A percentile compares a stretch with the other conserved stretches of the same genome.
phyloP scores from a whole-genome alignment of 2,113 vertebrate genomes.

The Lepus timidus region DNA sequence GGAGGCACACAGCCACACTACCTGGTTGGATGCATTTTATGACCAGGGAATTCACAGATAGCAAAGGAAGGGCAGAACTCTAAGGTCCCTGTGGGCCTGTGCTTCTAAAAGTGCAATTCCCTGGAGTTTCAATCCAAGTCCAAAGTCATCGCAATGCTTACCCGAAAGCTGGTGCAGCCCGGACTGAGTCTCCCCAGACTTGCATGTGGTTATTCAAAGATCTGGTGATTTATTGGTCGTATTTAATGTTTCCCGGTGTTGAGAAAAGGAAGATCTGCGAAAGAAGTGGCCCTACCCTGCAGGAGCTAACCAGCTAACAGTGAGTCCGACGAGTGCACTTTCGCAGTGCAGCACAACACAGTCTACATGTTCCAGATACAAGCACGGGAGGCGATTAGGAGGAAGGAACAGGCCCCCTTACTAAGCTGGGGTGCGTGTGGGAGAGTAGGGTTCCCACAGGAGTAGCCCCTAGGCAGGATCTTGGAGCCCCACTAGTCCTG shows the following conservation, averaged over 20 bases:
- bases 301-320: not conserved
- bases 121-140: not conserved
- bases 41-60: not conserved
- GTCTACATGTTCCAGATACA: not conserved
- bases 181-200: not conserved
- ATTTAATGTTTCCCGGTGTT: not conserved
- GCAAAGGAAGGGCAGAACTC: not conserved
- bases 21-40: not conserved
- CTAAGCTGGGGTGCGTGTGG: not conserved
- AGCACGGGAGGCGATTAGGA: not conserved
- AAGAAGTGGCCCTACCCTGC: not conserved
- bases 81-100: no score
- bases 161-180: not conserved
- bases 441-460: not conserved
- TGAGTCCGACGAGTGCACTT: not conserved
- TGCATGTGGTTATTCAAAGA: not conserved
- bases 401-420: not conserved
- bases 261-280: not conserved
- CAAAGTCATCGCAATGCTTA: not conserved
- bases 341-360: not conserved
- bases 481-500: not conserved
- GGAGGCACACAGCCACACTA: not conserved
- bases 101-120: not conserved
- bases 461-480: not conserved
- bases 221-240: not conserved